phyloP scores from a whole-genome alignment of 1,140 invertebrate genomes.

The Vanessa atalanta region DNA sequence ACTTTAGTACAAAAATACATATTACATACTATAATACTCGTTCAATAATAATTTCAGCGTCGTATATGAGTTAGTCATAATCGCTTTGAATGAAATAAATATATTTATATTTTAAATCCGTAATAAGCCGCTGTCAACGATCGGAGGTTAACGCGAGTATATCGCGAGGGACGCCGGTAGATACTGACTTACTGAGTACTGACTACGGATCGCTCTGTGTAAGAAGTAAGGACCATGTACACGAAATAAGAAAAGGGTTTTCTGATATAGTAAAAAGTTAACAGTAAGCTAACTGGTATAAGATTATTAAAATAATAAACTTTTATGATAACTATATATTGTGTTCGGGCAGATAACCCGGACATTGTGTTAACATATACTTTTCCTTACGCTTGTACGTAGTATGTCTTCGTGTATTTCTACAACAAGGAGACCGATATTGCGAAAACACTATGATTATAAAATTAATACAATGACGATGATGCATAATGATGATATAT shows the following conservation, averaged over 20 bases:
- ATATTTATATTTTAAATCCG: not conserved
- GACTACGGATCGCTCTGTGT: not conserved
- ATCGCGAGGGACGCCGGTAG: slow-evolving; percentile 18
- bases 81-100: not conserved
- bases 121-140: slow-evolving; percentile 10
- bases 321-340: too few relatives aligned
- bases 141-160: slow-evolving; percentile 13
- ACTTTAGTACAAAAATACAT: not conserved
- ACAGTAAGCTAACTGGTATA: not conserved
- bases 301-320: too few relatives aligned
- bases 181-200: slow-evolving; percentile 2
- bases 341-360: too few relatives aligned
- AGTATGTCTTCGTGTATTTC: too few relatives aligned
- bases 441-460: too few relatives aligned
- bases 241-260: not conserved
- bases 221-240: not conserved
- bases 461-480: too few relatives aligned
- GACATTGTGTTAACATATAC: too few relatives aligned
- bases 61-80: too few relatives aligned
- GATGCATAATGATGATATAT: too few relatives aligned
- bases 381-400: too few relatives aligned
- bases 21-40: not conserved
- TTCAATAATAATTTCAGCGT: too few relatives aligned
- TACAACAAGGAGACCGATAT: too few relatives aligned
- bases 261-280: not conserved